These are phyloP conservation scores for Streblospio benedicti DNA, from an alignment of 1,140 invertebrate species.

Conservation along the genomic window DNA sequence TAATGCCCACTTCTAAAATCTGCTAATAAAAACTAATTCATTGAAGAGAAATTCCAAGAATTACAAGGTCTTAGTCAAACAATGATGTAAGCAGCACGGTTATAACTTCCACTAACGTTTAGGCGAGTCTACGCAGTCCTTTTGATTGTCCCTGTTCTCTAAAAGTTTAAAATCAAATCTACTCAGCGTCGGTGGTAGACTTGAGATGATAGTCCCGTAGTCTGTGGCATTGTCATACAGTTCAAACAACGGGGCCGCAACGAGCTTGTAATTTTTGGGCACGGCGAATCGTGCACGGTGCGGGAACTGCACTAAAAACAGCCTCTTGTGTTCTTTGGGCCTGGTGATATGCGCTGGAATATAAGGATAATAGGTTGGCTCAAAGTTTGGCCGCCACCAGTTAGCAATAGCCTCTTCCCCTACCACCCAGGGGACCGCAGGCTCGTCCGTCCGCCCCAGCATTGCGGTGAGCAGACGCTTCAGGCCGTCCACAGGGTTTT, in stretches of 20 bases:
- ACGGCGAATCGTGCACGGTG: constrained; percentile 97
- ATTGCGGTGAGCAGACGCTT: constrained; percentile 67
- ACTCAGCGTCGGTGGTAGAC: constrained; percentile 90
- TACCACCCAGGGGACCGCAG: constrained; percentile 93
- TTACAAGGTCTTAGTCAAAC: too few species aligned
- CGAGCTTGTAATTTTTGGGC: constrained; percentile 98
- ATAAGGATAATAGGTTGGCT: constrained; percentile 97
- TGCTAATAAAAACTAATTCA: too few species aligned
- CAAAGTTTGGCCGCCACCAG: constrained; percentile 99
- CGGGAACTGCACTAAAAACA: constrained; percentile 96
- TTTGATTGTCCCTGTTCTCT: too few species aligned
- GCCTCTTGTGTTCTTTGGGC: constrained; percentile 95
- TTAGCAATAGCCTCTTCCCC: constrained; percentile 98
- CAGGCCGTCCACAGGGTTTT: constrained; percentile 95
- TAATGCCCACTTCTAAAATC: too few species aligned
- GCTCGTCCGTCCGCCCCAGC: constrained; percentile 10
- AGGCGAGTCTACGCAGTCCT: too few species aligned
- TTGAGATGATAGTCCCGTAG: constrained; percentile 98
- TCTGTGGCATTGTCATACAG: constrained; percentile 98
- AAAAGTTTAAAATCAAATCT: constrained; percentile 61
- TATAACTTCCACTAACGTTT: too few species aligned
- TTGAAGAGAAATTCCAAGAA: too few species aligned
- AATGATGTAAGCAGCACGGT: too few species aligned
- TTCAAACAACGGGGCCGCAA: constrained; percentile 98
- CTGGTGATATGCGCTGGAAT: constrained; percentile 98